phyloP scores from a whole-genome alignment of 2,888 invertebrate species.

The Anoplius nigerrimus region DNA sequence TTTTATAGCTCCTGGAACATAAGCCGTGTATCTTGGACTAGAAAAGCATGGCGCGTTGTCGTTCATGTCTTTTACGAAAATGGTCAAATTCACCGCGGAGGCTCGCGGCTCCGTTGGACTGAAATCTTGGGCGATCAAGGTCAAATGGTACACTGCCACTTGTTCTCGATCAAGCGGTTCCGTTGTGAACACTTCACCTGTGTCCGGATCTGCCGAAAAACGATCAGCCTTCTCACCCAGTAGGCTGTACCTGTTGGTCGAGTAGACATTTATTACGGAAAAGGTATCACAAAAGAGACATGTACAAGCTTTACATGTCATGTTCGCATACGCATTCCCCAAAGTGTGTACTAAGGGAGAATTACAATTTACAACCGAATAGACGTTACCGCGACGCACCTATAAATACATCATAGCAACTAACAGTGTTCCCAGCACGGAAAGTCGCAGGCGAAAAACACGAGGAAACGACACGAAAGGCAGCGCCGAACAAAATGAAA shows the following conservation, averaged over 20 bases:
- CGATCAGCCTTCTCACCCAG: slow-evolving; percentile 88
- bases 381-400: no score
- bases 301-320: no score
- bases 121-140: slow-evolving; percentile 91
- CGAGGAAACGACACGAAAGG: no score
- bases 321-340: no score
- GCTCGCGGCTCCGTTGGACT: slow-evolving; percentile 90
- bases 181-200: slow-evolving; percentile 87
- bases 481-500: no score
- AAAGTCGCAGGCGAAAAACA: no score
- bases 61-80: slow-evolving; percentile 87
- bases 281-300: no score
- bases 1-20: slow-evolving; percentile 88
- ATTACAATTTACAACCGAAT: no score
- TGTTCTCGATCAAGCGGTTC: slow-evolving; percentile 87
- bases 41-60: slow-evolving; percentile 90
- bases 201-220: slow-evolving; percentile 86
- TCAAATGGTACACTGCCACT: slow-evolving; percentile 85
- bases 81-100: slow-evolving; percentile 88
- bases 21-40: slow-evolving; percentile 84
- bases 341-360: no score
- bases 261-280: no score
- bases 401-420: no score
- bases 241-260: slow-evolving; percentile 84
- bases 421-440: no score